Conservation (phyloP, 53 echinoderm and acorn worm genomes). For the Paelopatides confundens region DNA sequence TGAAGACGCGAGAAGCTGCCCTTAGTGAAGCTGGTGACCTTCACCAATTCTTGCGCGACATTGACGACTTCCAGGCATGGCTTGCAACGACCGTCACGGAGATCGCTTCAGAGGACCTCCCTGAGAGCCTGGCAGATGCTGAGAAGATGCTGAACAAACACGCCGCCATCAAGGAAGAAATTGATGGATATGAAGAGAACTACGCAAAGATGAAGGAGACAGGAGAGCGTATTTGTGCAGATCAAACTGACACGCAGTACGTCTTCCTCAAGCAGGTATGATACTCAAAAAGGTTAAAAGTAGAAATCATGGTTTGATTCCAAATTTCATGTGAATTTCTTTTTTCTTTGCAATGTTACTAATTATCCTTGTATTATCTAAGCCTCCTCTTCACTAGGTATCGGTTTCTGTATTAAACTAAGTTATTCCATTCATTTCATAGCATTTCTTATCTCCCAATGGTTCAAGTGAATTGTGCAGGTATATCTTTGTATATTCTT, state of each 20-base stretch:
- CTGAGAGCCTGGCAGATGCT: slow-evolving; percentile 93
- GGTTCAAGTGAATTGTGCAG: no score
- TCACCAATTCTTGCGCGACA: slow-evolving; percentile 97
- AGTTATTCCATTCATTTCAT: no score
- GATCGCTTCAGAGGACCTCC: slow-evolving; percentile 97
- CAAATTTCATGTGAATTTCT: no score
- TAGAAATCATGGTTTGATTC: no score
- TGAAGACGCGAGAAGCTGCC: slow-evolving; percentile 94
- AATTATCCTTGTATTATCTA: no score
- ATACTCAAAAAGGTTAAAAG: not conserved
- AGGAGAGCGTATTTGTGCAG: slow-evolving; percentile 92
- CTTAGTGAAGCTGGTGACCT: slow-evolving; percentile 94
- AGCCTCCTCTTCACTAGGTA: no score
- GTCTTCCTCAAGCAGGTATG: slow-evolving; percentile 98
- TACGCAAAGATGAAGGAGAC: slow-evolving; percentile 99
- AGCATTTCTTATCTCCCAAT: no score
- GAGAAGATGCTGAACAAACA: slow-evolving; percentile 98
- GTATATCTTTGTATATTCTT: no score
- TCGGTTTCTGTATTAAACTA: no score
- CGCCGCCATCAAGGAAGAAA: slow-evolving; percentile 99
- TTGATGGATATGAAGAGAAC: slow-evolving; percentile 98
- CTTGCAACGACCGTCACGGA: slow-evolving; percentile 94
- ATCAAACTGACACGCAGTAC: slow-evolving; percentile 98
- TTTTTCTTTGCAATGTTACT: no score
- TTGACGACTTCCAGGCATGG: slow-evolving; percentile 99